phyloP scores from a whole-genome alignment of 2,797 vertebrate species.

The Platyrinchus mystaceus region DNA sequence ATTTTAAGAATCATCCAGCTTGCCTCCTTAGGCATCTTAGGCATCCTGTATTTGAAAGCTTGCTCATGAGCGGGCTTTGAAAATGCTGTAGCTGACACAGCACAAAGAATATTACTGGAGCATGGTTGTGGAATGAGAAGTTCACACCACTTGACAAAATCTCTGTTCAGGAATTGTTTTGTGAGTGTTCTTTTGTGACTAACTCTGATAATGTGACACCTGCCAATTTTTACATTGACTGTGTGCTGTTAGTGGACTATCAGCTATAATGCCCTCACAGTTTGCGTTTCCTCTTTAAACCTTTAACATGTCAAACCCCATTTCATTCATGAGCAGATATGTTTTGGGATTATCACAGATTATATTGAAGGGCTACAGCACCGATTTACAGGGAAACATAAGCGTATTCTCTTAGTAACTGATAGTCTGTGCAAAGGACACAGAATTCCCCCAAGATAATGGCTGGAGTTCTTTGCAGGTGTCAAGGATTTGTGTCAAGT shows the following conservation, averaged over 20 bases:
- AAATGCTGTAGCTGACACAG: neutral
- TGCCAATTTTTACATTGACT: neutral
- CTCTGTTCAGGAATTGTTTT: neutral
- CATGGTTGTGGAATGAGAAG: neutral
- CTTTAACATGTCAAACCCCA: neutral
- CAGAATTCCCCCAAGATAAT: neutral
- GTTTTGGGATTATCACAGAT: neutral
- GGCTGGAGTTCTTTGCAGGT: neutral
- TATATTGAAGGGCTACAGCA: neutral
- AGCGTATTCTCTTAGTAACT: neutral
- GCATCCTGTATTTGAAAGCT: neutral
- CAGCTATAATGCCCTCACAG: neutral
- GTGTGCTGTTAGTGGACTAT: neutral
- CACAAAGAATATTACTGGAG: neutral
- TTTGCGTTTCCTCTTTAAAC: neutral
- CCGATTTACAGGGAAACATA: fast-evolving
- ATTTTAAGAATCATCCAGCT: neutral
- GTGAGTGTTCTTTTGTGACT: neutral
- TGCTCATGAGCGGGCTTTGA: neutral
- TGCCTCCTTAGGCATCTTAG: neutral
- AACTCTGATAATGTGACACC: neutral
- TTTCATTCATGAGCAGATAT: neutral
- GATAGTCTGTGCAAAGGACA: neutral
- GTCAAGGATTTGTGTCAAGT: neutral
- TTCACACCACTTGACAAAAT: neutral